A percentile compares a stretch with the other conserved stretches of the same genome.
Conservation (phyloP, 2,113 vertebrate genomes). For the Lamprotornis superbus region DNA sequence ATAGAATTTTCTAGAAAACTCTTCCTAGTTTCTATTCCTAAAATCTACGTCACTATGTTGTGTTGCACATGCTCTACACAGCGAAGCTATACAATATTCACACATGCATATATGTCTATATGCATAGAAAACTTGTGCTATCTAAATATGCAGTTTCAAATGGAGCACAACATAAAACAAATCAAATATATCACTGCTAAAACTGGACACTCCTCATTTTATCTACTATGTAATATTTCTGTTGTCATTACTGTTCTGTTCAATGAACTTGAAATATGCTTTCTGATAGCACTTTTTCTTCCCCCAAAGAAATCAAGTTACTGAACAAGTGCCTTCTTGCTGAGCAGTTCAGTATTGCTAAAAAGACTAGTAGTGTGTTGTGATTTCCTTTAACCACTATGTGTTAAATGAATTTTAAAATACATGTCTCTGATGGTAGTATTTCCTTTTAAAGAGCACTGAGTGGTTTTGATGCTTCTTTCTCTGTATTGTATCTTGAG, state of each 20-base stretch:
- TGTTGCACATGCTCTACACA: no score
- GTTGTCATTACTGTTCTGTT: background rate
- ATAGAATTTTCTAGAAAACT: no score
- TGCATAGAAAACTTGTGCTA: background rate
- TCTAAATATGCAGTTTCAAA: background rate
- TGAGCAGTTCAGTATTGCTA: background rate
- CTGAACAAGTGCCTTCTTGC: background rate
- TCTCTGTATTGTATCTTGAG: background rate
- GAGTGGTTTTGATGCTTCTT: background rate
- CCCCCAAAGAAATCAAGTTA: background rate
- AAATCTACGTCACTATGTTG: no score
- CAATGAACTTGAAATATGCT: background rate
- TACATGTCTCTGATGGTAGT: background rate
- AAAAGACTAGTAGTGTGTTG: background rate
- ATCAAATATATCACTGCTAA: background rate
- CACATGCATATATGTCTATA: background rate
- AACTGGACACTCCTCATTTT: background rate
- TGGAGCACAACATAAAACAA: background rate
- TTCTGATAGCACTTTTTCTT: background rate
- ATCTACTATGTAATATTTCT: background rate
- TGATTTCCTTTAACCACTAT: background rate
- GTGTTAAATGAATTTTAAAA: background rate
- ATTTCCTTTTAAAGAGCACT: conserved; percentile 7
- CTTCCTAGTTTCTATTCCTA: no score
- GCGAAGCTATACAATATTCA: background rate